These are phyloP conservation scores for Allolobophora icterica DNA, from an alignment of 2,888 invertebrate genomes.

Conservation along the genomic window DNA sequence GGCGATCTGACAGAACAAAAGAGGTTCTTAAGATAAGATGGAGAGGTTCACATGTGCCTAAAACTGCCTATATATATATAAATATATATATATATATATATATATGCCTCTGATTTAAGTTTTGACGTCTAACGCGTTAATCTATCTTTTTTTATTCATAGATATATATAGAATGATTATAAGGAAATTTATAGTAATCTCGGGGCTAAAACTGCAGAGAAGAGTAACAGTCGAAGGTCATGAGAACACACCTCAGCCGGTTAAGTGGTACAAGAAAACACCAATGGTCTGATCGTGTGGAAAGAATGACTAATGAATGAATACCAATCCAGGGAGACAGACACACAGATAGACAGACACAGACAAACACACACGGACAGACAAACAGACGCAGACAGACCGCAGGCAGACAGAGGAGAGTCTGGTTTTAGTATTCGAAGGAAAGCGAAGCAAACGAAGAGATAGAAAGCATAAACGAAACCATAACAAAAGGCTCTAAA, in stretches of 20 bases:
- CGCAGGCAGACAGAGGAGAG: background rate
- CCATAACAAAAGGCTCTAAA: background rate
- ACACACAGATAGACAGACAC: background rate
- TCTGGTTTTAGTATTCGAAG: background rate
- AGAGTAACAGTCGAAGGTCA: background rate
- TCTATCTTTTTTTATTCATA: too few species aligned
- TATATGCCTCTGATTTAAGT: too few species aligned
- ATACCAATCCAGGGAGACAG: background rate
- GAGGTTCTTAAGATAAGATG: too few species aligned
- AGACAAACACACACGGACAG: background rate
- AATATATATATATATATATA: background rate
- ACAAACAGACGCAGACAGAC: background rate
- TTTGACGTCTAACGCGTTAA: too few species aligned
- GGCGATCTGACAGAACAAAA: too few species aligned
- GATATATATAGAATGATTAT: background rate
- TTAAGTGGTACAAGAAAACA: background rate
- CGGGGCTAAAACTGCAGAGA: background rate
- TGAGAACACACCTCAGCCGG: background rate
- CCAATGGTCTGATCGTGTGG: background rate
- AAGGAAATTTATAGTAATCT: background rate
- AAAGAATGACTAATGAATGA: background rate
- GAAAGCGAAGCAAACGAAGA: background rate
- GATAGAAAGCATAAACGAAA: background rate
- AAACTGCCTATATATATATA: background rate
- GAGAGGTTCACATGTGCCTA: background rate